phyloP scores from a whole-genome alignment of 1,140 invertebrate genomes.

The Hycleus cichorii region DNA sequence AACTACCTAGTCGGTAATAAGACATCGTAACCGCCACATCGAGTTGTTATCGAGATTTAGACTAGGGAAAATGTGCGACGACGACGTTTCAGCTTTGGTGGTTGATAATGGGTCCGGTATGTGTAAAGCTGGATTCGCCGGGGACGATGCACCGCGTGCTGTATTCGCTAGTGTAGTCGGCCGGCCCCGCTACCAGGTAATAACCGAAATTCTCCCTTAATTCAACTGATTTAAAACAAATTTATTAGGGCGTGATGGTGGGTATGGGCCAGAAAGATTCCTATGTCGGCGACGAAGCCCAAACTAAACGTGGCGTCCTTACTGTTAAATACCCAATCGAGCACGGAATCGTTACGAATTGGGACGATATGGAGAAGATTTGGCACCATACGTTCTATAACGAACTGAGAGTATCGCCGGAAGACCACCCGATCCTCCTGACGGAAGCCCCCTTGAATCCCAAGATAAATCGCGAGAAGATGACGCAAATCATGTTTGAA shows the following conservation, averaged over 20 bases:
- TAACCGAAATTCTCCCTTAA: too few species aligned
- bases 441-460: conserved; percentile 91
- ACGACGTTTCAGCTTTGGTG: conserved; percentile 69
- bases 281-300: conserved; percentile 89
- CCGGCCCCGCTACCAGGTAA: conserved; percentile 67
- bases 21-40: too few species aligned
- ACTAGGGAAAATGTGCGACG: conserved; percentile 28
- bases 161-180: conserved; percentile 69
- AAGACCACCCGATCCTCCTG: conserved; percentile 86
- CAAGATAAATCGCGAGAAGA: conserved; percentile 77
- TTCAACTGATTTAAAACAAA: neutral
- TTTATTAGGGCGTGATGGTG: conserved; percentile 84
- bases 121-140: conserved; percentile 76
- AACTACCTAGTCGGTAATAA: too few species aligned
- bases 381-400: too few species aligned
- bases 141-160: conserved; percentile 67
- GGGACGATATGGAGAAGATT: conserved; percentile 80
- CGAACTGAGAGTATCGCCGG: conserved; percentile 78
- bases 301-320: conserved; percentile 85
- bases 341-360: conserved; percentile 93
- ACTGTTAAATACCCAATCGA: conserved; percentile 91
- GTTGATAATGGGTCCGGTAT: conserved; percentile 79
- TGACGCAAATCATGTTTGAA: conserved; percentile 43
- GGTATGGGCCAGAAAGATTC: conserved; percentile 86
- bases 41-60: too few species aligned